phyloP scores from a whole-genome alignment of 2,888 invertebrate genomes.

The Pristionchus arcanus region DNA sequence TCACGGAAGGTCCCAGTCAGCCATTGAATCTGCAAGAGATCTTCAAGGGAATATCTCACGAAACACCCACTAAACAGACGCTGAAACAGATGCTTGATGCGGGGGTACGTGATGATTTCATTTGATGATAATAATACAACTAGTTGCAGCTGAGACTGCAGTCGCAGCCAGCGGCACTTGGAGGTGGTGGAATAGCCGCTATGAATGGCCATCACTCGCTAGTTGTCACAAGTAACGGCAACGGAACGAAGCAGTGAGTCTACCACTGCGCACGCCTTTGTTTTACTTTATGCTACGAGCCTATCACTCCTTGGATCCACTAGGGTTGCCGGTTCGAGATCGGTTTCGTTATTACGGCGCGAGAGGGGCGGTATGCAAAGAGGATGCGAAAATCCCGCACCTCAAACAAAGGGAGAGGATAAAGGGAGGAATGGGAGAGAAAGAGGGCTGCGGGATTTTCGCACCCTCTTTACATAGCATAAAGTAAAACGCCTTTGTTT shows the following conservation, averaged over 20 bases:
- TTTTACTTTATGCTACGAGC: neutral
- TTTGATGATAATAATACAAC: neutral
- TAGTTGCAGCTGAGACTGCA: neutral
- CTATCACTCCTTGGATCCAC: too few species aligned
- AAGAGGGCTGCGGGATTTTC: too few species aligned
- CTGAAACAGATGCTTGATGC: constrained; percentile 27
- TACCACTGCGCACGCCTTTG: neutral
- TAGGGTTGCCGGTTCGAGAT: too few species aligned
- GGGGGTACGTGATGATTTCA: neutral
- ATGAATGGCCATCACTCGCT: neutral
- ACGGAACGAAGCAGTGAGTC: neutral
- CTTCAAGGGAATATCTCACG: neutral
- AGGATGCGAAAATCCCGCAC: too few species aligned
- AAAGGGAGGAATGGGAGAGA: too few species aligned
- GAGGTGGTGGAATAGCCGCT: neutral
- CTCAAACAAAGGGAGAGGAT: too few species aligned
- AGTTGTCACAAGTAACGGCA: neutral
- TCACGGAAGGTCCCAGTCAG: constrained; percentile 29
- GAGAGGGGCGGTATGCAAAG: too few species aligned
- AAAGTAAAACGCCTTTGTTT: neutral
- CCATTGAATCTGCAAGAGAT: constrained; percentile 41
- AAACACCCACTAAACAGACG: neutral
- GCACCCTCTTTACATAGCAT: too few species aligned
- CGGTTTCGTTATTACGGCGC: too few species aligned
- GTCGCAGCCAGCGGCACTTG: neutral